Percentiles rank a stretch among this genome's conserved stretches.
Evolutionary conservation across 2,797 vertebrate species (phyloP).

Genomic region (Xyrichtys novacula): DNA sequence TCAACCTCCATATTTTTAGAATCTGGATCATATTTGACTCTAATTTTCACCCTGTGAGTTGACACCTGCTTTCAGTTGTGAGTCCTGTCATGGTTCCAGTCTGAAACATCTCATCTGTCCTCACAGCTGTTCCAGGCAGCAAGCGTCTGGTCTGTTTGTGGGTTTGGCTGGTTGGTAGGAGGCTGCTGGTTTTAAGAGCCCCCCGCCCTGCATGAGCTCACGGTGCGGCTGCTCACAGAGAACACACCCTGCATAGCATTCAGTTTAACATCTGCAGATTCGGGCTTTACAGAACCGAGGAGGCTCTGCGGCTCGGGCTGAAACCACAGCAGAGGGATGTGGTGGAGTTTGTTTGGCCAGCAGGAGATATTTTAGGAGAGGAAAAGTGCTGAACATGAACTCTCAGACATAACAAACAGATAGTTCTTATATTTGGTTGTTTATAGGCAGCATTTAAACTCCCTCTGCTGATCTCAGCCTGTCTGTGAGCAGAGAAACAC

Average conservation of each 20-base stretch:
- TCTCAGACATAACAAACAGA: conserved; percentile 55
- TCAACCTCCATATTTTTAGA: neutral
- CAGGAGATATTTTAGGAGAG: conserved; percentile 46
- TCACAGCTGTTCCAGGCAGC: conserved; percentile 22
- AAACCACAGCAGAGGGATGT: conserved; percentile 45
- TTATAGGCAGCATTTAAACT: conserved; percentile 34
- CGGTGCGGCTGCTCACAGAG: conserved; percentile 56
- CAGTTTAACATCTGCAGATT: conserved; percentile 65
- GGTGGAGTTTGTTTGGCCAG: conserved; percentile 23
- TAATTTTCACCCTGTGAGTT: neutral
- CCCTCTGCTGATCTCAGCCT: conserved; percentile 20
- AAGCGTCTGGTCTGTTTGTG: conserved; percentile 26
- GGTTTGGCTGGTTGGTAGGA: conserved; percentile 44
- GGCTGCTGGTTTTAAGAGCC: conserved; percentile 42
- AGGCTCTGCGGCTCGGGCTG: conserved; percentile 31
- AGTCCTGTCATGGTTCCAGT: neutral
- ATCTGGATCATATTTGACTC: neutral
- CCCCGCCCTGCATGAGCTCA: conserved; percentile 64
- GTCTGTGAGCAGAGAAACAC: conserved; percentile 12
- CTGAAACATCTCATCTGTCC: conserved; percentile 6
- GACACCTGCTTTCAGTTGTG: conserved; percentile 45
- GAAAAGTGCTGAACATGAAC: conserved; percentile 25
- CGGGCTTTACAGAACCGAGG: conserved; percentile 36
- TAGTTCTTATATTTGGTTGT: conserved; percentile 30
- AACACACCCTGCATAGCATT: conserved; percentile 61